Conservation (phyloP, 2,113 vertebrate genomes). For the rat (Rattus norvegicus) region DNA sequence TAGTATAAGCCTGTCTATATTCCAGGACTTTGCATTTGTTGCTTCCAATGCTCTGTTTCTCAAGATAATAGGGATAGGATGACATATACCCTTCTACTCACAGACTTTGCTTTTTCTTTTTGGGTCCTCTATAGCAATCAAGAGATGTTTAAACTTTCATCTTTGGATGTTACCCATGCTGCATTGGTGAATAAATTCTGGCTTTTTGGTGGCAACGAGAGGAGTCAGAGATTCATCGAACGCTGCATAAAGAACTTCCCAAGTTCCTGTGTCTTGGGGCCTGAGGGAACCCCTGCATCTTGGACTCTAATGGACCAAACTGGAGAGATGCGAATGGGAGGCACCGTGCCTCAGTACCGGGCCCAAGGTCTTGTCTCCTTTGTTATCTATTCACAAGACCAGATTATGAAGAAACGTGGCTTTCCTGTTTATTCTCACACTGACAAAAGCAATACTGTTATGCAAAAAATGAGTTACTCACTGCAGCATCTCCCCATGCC, state of each 20-base stretch:
- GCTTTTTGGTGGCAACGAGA: slow-evolving; percentile 53
- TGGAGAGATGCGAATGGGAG: slow-evolving; percentile 62
- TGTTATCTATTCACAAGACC: accelerated
- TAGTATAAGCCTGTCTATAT: no score
- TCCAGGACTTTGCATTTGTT: background rate
- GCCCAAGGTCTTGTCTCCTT: background rate
- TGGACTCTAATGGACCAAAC: slow-evolving; percentile 72
- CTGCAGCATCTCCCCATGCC: background rate
- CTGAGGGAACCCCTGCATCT: slow-evolving; percentile 13
- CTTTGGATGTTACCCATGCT: background rate
- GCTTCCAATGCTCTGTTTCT: background rate
- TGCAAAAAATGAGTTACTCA: background rate
- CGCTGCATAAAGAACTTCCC: slow-evolving; percentile 58
- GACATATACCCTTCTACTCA: background rate
- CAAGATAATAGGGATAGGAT: background rate
- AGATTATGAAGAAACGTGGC: background rate
- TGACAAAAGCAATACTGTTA: background rate
- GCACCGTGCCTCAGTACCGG: slow-evolving; percentile 43
- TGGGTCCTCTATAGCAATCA: slow-evolving; percentile 36
- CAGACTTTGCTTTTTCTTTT: background rate
- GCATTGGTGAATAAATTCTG: slow-evolving; percentile 55
- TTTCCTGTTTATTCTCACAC: slow-evolving; percentile 43
- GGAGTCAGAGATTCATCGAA: slow-evolving; percentile 54
- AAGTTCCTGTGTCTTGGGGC: slow-evolving; percentile 39
- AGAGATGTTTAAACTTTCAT: slow-evolving; percentile 40